Conservation (phyloP, 2,888 invertebrate species). For the Liposcelis brunnea region DNA sequence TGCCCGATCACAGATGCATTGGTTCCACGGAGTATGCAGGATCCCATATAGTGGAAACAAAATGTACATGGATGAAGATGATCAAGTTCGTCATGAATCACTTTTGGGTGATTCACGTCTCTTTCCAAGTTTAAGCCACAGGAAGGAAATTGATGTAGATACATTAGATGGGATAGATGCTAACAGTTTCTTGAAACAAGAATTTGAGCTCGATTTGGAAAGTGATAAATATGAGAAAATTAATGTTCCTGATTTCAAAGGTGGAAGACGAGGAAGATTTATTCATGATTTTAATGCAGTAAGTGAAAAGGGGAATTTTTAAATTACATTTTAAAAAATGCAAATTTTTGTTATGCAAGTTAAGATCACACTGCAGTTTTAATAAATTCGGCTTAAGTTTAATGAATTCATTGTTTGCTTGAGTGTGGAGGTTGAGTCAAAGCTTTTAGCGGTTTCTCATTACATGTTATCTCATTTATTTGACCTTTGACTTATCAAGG, state of each 20-base stretch:
- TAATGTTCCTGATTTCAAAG: conserved; percentile 66
- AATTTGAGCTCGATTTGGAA: conserved; percentile 59
- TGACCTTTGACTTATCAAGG: no score
- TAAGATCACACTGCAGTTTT: not conserved
- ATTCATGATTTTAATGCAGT: conserved; percentile 80
- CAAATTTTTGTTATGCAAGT: not conserved
- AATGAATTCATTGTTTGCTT: no score
- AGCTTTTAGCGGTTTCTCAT: no score
- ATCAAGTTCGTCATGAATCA: not conserved
- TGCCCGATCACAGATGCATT: conserved; percentile 36
- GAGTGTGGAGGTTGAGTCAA: no score
- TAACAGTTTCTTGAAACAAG: conserved; percentile 53
- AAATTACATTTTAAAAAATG: not conserved
- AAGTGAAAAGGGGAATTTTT: conserved; percentile 18
- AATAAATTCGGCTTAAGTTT: not conserved
- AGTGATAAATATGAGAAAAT: conserved; percentile 65
- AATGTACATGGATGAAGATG: not conserved
- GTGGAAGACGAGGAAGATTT: conserved; percentile 66
- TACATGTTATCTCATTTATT: no score
- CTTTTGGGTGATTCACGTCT: no score
- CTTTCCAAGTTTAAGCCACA: no score
- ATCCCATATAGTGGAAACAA: conserved; percentile 33
- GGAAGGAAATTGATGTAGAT: not conserved
- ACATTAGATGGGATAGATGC: conserved; percentile 19
- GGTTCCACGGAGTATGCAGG: conserved; percentile 49